Evolutionary conservation across 2,113 vertebrate genomes (phyloP), one percentile per base, ranked within the genome.

Genomic region (Panthera leo): DNA sequence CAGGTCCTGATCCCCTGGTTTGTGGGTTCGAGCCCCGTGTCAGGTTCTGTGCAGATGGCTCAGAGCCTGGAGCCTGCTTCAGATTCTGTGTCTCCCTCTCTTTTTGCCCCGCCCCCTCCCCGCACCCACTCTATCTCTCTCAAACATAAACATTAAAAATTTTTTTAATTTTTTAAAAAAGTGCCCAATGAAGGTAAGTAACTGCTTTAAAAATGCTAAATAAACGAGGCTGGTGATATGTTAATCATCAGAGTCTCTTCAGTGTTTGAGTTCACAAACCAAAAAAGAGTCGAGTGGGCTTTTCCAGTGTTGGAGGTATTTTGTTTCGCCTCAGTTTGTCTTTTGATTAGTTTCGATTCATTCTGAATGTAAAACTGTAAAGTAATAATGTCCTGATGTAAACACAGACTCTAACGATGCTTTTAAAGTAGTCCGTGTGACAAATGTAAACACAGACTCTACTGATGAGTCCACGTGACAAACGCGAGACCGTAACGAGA

Each of bases 301-400:
- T 70, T 34, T 55, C 67, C 36, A 13, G 5, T 42, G 21, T 53
- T 39, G 11, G 12, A 68, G 7, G 19, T 61, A n/a, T 51, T 95
- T 53, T 53, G n/a, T 61, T 96, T 96, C 65, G 21, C 85, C 75
- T 88, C 83, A 42, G 68, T 45, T 86, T 76, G 51, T 65, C 55
- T 73, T n/a, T 63, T 73, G 68, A 29, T 80, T 65, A 36, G 29
- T 76, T 85, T 73, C 34, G 14, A 42, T 71, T 92, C 36, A 16
- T 11, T 61, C 31, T 61, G 39, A 68, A 34, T 42, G 27, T 51
- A 86, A 55, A 58, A 48, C 16, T 51, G 0, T 45, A 55, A 71
- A n/a, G 36, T 63, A 51, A 23, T 63, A 88, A 63, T 31, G 53
- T 55, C 79, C 27, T 71, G 5, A 23, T 42, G 83, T 31, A 67